Evolutionary conservation across 2,113 vertebrate species (phyloP), one percentile per base, ranked within the genome.

Genomic region (Equus przewalskii): DNA sequence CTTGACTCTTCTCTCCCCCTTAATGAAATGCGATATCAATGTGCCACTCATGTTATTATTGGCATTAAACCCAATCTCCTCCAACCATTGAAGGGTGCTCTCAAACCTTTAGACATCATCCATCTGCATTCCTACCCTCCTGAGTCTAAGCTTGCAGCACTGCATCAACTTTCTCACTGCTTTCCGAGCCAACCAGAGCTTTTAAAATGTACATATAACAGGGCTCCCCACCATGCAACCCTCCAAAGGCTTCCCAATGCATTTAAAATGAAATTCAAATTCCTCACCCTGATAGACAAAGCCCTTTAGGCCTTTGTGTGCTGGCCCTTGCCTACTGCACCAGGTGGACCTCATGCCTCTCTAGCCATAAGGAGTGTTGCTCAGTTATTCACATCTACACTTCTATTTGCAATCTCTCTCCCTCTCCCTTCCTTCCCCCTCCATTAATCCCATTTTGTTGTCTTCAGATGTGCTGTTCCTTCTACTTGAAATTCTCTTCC

Each of bases 241-340:
- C n/a, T 89, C 56, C 28, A 69, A 70, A 95, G 41, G 11, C 22
- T 92, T 95, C 36, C 58, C 30, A 79, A 36, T 75, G 30, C 26
- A 90, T 24, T 91, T 24, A 28, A 93, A 80, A 60, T 65, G 56
- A 84, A 93, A 94, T 41, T n/a, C 44, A 95, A 91, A 72, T 22
- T 46, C 60, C 7, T 85, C 26, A 64, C 16, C 22, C 60, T 51
- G 33, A 58, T 7, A 72, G 56, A 79, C 72, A 60, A 79, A 58
- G 36, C n/a, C 54, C 6, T 58, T 9, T 15, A n/a, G 82, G 21
- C 36, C 13, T 62, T 26, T 26, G 10, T 8, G 12, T 8, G 6
- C n/a, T 36, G 30, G 18, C 30, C 22, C 46, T n/a, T 26, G 13
- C 16, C 81, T 60, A 49, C 12, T 5, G 75, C 58, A 87, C 18